Evolutionary conservation across 2,888 invertebrate genomes (phyloP).

Genomic region (Onchidella celtica): DNA sequence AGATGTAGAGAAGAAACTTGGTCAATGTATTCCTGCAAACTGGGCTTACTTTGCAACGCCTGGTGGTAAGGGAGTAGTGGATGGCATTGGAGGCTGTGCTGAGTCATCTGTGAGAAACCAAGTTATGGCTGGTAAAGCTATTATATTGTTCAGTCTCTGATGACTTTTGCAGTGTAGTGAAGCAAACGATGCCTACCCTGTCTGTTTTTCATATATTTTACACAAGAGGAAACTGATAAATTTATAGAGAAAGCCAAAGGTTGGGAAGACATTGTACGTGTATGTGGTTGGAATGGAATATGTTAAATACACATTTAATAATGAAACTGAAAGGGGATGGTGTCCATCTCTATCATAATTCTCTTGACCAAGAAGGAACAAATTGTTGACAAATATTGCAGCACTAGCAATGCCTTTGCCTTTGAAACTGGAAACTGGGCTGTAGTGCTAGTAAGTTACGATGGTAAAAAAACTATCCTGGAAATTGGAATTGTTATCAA

Average conservation of each 20-base stretch:
- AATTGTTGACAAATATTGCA: background rate
- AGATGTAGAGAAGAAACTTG: background rate
- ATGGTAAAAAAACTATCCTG: background rate
- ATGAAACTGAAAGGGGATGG: background rate
- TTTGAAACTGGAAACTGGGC: background rate
- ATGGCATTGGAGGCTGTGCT: background rate
- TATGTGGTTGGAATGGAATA: background rate
- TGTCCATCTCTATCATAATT: background rate
- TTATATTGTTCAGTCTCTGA: background rate
- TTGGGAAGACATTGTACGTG: background rate
- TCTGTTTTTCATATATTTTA: background rate
- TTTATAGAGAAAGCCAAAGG: background rate
- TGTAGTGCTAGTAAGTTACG: background rate
- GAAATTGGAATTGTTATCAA: background rate
- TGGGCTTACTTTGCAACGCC: background rate
- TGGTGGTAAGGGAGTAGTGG: background rate
- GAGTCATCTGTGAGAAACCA: background rate
- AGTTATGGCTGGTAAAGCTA: background rate
- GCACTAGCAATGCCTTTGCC: background rate
- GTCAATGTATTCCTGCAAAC: background rate
- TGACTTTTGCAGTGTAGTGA: background rate
- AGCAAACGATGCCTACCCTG: background rate
- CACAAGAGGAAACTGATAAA: background rate
- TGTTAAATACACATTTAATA: background rate
- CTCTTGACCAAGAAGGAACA: background rate